A percentile compares a stretch with the other conserved stretches of the same genome.
Evolutionary conservation across 2,888 invertebrate species (phyloP).

Genomic region (Hirtodrosophila duncani): DNA sequence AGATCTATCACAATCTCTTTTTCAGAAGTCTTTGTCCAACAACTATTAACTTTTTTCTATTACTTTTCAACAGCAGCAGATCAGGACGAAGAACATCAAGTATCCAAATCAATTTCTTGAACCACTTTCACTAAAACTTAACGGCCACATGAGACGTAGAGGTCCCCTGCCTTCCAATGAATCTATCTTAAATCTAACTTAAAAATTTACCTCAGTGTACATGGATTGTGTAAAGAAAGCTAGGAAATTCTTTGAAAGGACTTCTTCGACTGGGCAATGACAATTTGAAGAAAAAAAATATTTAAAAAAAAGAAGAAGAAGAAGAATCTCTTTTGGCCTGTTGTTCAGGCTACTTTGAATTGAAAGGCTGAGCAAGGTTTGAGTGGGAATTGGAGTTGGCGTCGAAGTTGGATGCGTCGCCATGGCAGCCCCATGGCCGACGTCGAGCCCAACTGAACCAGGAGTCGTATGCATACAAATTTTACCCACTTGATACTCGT

Average conservation of each 20-base stretch:
- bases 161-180: too few species aligned
- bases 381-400: slow-evolving; percentile 9
- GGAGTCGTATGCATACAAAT: slow-evolving; percentile 63
- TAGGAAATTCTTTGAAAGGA: slow-evolving; percentile 73
- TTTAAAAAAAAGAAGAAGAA: too few species aligned
- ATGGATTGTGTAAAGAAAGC: slow-evolving; percentile 44
- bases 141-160: too few species aligned
- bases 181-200: too few species aligned
- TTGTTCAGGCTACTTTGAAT: slow-evolving; percentile 69
- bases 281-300: slow-evolving; percentile 48
- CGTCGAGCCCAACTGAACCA: background rate
- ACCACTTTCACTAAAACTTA: too few species aligned
- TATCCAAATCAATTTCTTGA: too few species aligned
- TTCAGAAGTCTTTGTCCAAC: too few species aligned
- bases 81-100: too few species aligned
- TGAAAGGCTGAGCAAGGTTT: slow-evolving; percentile 56
- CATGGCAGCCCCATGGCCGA: slow-evolving; percentile 69
- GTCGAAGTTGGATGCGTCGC: slow-evolving; percentile 40
- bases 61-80: too few species aligned
- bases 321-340: slow-evolving; percentile 44
- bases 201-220: background rate
- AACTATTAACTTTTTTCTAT: too few species aligned
- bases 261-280: slow-evolving; percentile 40
- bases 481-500: slow-evolving; percentile 69
- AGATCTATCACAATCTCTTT: too few species aligned